These are phyloP conservation scores for Trachelipus rathkii DNA, from an alignment of 1,140 invertebrate species.

Conservation along the genomic window DNA sequence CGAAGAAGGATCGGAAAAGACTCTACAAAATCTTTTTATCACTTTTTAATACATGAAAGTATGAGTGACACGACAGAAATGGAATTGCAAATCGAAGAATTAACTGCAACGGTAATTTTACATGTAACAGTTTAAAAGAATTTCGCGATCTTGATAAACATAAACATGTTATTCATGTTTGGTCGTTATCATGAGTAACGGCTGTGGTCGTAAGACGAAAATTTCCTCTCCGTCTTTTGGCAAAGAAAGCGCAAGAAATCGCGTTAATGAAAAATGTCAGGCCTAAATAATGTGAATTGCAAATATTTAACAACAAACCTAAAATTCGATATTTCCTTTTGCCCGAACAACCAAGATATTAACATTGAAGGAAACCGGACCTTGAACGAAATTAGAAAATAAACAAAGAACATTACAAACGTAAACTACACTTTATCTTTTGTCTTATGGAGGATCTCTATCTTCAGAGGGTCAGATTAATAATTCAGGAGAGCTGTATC, in stretches of 20 bases:
- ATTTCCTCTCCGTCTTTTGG: background rate
- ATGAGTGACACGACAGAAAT: background rate
- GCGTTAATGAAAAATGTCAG: background rate
- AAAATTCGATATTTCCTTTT: background rate
- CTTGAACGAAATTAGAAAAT: too few relatives aligned
- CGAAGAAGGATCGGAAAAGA: background rate
- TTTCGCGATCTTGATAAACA: background rate
- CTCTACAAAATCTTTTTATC: background rate
- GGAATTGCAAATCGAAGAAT: background rate
- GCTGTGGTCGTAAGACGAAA: background rate
- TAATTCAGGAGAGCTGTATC: background rate
- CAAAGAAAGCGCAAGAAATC: background rate
- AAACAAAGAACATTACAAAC: too few relatives aligned
- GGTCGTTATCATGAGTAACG: background rate
- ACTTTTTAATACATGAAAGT: background rate
- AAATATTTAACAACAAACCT: background rate
- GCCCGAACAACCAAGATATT: background rate
- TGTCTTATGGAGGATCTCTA: background rate
- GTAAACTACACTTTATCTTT: background rate
- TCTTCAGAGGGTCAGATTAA: background rate
- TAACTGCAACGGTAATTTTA: background rate
- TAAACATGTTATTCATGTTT: background rate
- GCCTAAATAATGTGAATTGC: background rate
- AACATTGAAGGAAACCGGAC: background rate
- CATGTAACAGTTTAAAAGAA: background rate